These are phyloP conservation scores for Stenolophus ochropezus DNA, from an alignment of 2,888 invertebrate species.

Conservation along the genomic window DNA sequence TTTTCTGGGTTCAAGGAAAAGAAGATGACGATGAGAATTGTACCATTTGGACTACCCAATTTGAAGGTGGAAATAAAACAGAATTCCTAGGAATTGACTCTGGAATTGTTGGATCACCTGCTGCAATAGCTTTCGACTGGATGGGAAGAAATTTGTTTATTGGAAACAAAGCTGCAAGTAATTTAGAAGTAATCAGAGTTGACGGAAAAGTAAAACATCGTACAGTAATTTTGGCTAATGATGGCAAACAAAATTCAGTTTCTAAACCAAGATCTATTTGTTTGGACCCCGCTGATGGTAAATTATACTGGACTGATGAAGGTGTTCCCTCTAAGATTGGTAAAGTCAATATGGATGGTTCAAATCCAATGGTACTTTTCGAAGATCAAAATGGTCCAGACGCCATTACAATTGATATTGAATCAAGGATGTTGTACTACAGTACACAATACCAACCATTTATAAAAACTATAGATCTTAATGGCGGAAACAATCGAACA, in stretches of 20 bases:
- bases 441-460: constrained; percentile 85
- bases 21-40: constrained; percentile 86
- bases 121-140: constrained; percentile 97
- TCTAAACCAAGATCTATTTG: constrained; percentile 91
- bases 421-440: constrained; percentile 90
- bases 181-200: constrained; percentile 91
- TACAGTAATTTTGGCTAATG: constrained; percentile 90
- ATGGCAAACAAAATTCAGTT: constrained; percentile 89
- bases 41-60: constrained; percentile 88
- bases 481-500: constrained; percentile 81
- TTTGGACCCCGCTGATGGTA: constrained; percentile 94
- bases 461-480: constrained; percentile 82
- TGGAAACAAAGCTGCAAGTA: constrained; percentile 91
- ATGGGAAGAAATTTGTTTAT: constrained; percentile 95
- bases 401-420: constrained; percentile 87
- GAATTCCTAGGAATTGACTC: constrained; percentile 87
- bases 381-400: constrained; percentile 85
- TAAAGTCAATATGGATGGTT: constrained; percentile 95
- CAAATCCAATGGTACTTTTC: constrained; percentile 83
- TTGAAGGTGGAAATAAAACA: constrained; percentile 89
- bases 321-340: constrained; percentile 94
- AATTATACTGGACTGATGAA: constrained; percentile 97
- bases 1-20: constrained; percentile 92
- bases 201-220: constrained; percentile 90
- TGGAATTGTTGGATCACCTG: constrained; percentile 93